Base-by-base conservation (phyloP, 1,140 invertebrate species). In the Hydropsyche tenuis region DNA sequence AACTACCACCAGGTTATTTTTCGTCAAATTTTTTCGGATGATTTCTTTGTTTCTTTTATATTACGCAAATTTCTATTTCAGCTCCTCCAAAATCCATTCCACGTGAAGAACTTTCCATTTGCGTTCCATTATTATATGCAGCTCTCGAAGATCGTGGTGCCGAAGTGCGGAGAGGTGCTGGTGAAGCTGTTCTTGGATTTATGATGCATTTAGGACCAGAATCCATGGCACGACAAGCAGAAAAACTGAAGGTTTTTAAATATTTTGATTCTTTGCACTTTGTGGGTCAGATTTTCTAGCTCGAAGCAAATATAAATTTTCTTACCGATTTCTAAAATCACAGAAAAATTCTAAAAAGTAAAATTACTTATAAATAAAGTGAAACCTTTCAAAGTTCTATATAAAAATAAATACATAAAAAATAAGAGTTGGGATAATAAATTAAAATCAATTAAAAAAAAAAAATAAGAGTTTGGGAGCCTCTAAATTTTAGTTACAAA, bases 131-230 rank as follows among this genome's bases (percentile, higher is more conserved):
- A 77, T 83, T 98, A n/a, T 95, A 91, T 82, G 87, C 87, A 43
- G 94, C 94, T 81, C 81, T 98, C 30, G 96, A 97, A 80, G 96
- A 98, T 86, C 88, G 96, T 46, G 95, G 93, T 82, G 91, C 90
- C 0, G 96, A 97, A 79, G 95, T 98, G 0, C 86, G 96, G 14
- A 96, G 95, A 81, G 94, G 93, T 80, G 92, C 95, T 14, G 90
- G 92, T 73, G 96, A 98, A 80, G 93, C 93, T 56, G 89, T 97
- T 20, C 81, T 97, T 23, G 95, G 95, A 6, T 91, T 96, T 75
- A 98, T 98, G 96, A 91, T 97, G 72, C 96, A 97, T 83, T 83
- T 96, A 0, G 94, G 95, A 5, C 97, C 92, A 79, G 94, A 96
- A 48, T 76, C 86, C 0, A 94, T 97, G 91, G 82, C 88, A 3